phyloP scores from a whole-genome alignment of 2,113 vertebrate genomes.

The Amia ocellicauda region DNA sequence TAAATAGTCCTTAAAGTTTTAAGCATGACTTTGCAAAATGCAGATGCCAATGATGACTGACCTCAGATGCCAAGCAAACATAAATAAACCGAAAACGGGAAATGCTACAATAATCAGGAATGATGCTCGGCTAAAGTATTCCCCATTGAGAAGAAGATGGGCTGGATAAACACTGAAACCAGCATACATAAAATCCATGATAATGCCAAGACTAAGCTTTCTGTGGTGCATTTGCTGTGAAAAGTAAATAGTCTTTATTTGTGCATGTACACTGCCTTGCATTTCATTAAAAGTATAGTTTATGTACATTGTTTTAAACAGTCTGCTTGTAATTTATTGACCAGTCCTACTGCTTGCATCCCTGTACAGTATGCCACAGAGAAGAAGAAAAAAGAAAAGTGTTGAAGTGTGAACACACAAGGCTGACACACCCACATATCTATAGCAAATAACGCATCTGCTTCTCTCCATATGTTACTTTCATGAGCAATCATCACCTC shows the following conservation, averaged over 20 bases:
- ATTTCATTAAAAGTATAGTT: background rate
- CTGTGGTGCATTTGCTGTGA: background rate
- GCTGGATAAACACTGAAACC: constrained; percentile 6
- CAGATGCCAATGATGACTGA: constrained; percentile 27
- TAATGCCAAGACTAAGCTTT: background rate
- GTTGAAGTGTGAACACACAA: no score
- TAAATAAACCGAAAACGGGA: constrained; percentile 1
- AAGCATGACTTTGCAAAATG: constrained; percentile 29
- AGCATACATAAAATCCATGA: constrained; percentile 3
- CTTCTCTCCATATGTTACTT: no score
- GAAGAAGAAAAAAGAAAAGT: no score
- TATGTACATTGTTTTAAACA: constrained; percentile 12
- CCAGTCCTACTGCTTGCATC: constrained; percentile 2
- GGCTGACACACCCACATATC: no score
- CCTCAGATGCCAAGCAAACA: constrained; percentile 4
- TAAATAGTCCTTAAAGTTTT: constrained; percentile 23
- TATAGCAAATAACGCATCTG: no score
- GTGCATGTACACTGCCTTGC: background rate
- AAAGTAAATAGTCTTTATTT: constrained; percentile 3
- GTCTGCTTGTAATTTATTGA: constrained; percentile 7
- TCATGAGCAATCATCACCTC: no score
- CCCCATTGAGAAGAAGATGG: background rate
- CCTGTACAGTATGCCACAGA: no score
- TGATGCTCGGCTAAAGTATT: background rate
- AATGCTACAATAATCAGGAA: constrained; percentile 14